Evolutionary conservation across 2,797 vertebrate genomes (phyloP).

Genomic region (Lindbergichthys nudifrons): DNA sequence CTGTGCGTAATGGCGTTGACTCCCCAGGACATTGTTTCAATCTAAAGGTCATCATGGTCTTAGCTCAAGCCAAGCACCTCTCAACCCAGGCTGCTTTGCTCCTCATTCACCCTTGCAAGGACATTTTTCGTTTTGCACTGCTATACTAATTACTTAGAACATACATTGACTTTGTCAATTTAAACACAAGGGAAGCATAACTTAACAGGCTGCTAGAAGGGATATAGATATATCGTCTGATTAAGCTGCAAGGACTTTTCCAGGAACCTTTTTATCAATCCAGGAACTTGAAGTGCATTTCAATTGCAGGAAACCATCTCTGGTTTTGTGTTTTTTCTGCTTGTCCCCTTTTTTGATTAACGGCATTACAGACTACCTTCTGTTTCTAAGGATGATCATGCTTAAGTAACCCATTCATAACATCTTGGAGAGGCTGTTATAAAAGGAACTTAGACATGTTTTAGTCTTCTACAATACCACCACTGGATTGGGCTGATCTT

Average conservation of each 20-base stretch:
- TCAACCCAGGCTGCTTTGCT: slow-evolving; percentile 59
- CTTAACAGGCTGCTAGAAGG: neutral
- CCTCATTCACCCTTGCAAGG: slow-evolving; percentile 33
- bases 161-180: slow-evolving; percentile 1
- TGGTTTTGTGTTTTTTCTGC: no score
- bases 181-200: neutral
- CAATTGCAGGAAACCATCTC: neutral
- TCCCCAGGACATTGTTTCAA: slow-evolving; percentile 75
- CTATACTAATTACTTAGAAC: slow-evolving; percentile 31
- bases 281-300: neutral
- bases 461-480: no score
- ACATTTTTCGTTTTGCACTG: slow-evolving; percentile 32
- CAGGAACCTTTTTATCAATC: neutral
- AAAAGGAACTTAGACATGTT: no score
- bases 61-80: slow-evolving; percentile 46
- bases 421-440: no score
- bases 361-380: no score
- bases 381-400: neutral
- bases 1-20: slow-evolving; percentile 72
- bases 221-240: neutral
- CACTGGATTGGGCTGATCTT: no score
- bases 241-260: neutral
- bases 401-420: neutral
- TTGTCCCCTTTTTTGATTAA: no score
- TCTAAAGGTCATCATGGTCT: slow-evolving; percentile 75